Base-by-base conservation (phyloP, 2,888 invertebrate species). In the Platycheirus rosarum region DNA sequence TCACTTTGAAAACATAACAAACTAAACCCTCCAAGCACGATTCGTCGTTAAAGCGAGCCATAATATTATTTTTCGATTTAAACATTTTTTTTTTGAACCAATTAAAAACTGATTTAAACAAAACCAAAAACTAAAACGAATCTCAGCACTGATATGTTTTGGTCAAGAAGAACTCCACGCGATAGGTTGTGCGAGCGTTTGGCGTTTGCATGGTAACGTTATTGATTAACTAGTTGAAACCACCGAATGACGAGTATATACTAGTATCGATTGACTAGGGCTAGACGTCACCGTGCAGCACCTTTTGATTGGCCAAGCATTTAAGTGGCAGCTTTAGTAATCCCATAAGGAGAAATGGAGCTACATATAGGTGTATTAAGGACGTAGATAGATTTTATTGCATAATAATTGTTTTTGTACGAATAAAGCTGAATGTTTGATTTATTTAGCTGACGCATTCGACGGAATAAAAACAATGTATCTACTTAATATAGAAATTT, bases 181-280 rank as follows among this genome's bases (percentile, higher is more conserved):
- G 51, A 48, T 23, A 14, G 14, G 7, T 75, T 51, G 51, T 51
- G 37, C 23, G 51, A 42, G 65, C 51, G 48, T 60, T 63, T 65
- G 13, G 42, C 63, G 65, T 79, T 32, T n/a, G 46, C 66, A 65
- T 76, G 60, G 65, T 42, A 66, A 66, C 70, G n/a, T 66, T 76
- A 76, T 80, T 76, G 76, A 80, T 80, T 80, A 62, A 40, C 70
- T 70, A 23, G 55, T 42, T 57, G 57, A 62, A 76, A 66, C 70
- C 51, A 62, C n/a, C 62, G 75, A 65, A 40, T 51, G 37, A 9
- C 60, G 40, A 60, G 73, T 78, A 8, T 14, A 78, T 55, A 57
- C 49, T 75, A 35, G 60, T 76, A 80, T 80, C 53, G 76, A 80
- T 80, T 80, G 42, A 35, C 37, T 48, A 60, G 26, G n/a, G 13